A percentile compares a stretch with the other conserved stretches of the same genome.
These are phyloP conservation scores for Conus ventricosus DNA, from an alignment of 1,140 invertebrate species.

Conservation along the genomic window DNA sequence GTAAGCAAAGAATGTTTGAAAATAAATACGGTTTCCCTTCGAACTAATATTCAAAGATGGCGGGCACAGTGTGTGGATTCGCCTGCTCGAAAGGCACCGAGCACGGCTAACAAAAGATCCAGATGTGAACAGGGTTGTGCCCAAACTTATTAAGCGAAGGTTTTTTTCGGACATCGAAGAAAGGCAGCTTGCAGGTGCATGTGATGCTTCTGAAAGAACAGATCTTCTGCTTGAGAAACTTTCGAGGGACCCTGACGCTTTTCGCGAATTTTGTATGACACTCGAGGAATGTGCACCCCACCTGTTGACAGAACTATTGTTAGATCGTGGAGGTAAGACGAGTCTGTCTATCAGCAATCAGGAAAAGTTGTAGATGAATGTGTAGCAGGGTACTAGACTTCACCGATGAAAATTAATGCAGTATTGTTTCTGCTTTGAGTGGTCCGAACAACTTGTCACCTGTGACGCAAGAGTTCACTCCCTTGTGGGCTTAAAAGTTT, in stretches of 20 bases:
- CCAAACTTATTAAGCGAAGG: constrained; percentile 52
- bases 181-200: constrained; percentile 44
- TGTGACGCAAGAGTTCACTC: not conserved
- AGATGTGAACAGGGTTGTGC: constrained; percentile 60
- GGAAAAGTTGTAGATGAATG: not conserved
- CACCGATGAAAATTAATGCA: not conserved
- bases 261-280: constrained; percentile 61
- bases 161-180: constrained; percentile 58
- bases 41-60: constrained; percentile 58
- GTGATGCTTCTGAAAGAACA: constrained; percentile 45
- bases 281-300: constrained; percentile 56
- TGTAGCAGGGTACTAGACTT: not conserved
- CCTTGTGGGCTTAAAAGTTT: not conserved
- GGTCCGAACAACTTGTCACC: not conserved
- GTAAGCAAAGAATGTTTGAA: constrained; percentile 18
- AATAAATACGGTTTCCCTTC: not conserved
- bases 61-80: constrained; percentile 55
- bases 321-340: constrained; percentile 47
- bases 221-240: constrained; percentile 62
- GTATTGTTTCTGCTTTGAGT: not conserved
- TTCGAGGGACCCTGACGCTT: constrained; percentile 54
- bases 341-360: not conserved
- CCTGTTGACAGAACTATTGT: constrained; percentile 59
- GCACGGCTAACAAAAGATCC: constrained; percentile 56
- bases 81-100: constrained; percentile 59